Evolutionary conservation across 1,140 invertebrate genomes (phyloP).

Genomic region (Asobara japonica): DNA sequence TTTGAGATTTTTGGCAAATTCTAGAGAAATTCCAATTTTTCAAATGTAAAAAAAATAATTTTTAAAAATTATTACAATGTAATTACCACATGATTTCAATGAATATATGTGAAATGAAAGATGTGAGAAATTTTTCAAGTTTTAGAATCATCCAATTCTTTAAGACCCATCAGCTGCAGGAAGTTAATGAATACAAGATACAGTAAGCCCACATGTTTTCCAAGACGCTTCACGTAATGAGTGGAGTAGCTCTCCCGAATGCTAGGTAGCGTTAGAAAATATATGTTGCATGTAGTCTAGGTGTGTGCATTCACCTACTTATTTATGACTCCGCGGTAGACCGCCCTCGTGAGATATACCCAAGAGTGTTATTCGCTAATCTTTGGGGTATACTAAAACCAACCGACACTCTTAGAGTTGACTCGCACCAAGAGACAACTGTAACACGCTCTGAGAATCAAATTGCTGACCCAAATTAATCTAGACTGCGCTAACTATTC

Average conservation of each 20-base stretch:
- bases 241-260: neutral
- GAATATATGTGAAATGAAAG: too few relatives aligned
- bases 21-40: neutral
- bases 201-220: conserved; percentile 47
- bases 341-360: conserved; percentile 17
- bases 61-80: neutral
- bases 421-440: conserved; percentile 18
- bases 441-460: conserved; percentile 36
- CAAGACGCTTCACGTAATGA: too few relatives aligned
- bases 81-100: too few relatives aligned
- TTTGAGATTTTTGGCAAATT: too few relatives aligned
- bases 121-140: neutral
- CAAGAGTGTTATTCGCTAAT: neutral
- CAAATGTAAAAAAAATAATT: neutral
- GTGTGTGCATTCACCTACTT: conserved; percentile 35
- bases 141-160: neutral
- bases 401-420: neutral
- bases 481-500: conserved; percentile 43
- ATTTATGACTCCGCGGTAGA: conserved; percentile 37
- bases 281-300: neutral
- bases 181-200: conserved; percentile 27
- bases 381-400: neutral
- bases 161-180: neutral
- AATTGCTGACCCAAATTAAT: conserved; percentile 45
- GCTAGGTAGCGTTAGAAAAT: neutral